Base-by-base conservation (phyloP, 1,140 invertebrate species). In the Apolygus lucorum region DNA sequence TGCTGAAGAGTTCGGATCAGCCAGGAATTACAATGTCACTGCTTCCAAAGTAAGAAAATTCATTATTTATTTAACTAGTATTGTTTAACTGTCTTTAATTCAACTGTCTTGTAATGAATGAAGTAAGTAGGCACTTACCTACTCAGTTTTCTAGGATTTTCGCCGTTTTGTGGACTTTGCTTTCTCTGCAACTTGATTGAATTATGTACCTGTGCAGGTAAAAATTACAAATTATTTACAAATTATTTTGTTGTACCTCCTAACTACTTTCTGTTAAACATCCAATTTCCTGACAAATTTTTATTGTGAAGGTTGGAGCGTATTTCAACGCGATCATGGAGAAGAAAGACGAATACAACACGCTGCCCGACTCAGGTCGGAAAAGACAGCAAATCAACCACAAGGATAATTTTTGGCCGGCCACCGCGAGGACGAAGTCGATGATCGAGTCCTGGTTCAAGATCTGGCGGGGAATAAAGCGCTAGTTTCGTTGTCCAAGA, bases 391-490 rank as follows among this genome's bases (percentile, higher is more conserved):
- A 93, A 81, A 90, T 96, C 28, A 93, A 96, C 81, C 86, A 89
- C 1, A 98, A 98, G 79, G 96, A 98, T 76, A 95, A 95, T 78
- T 98, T 98, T 79, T 97, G 94, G 93, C 90, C 89, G 27, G 92
- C 91, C 0, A 94, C 91, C 1, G 88, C 89, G 0, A 81, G 92
- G 26, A 90, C 89, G 1, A 95, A 94, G 78, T 86, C 86, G 76
- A 86, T 88, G 0, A 90, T 97, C 71, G 95, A 98, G 80, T 87
- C 89, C 26, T 98, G 95, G 95, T 97, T 98, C 76, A 94, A 81
- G 96, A 98, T 81, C 82, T 98, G 52, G 91, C 93, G 52, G 94
- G 93, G 59, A 93, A 87, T 71, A 97, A 97, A 80, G 90, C 95
- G 2, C 78, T 98, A 17, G 84, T 90, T 52, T 86, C 87, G 73